Evolutionary conservation across 2,888 invertebrate genomes (phyloP).

Genomic region (Lobophora halterata): DNA sequence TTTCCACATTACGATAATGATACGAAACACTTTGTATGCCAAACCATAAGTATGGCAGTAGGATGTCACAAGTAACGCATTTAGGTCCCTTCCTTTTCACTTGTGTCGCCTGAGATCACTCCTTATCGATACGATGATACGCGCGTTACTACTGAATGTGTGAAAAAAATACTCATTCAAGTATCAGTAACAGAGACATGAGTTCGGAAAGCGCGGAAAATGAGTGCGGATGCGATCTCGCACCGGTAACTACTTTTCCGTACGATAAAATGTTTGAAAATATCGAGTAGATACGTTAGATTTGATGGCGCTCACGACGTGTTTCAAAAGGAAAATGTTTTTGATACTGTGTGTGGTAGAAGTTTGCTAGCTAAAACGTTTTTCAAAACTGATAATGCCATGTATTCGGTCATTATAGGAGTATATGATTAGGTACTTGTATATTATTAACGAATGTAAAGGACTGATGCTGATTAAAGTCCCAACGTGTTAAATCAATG

Average conservation of each 20-base stretch:
- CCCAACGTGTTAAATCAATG: too few relatives aligned
- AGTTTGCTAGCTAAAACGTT: too few relatives aligned
- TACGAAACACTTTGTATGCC: slow-evolving; percentile 40
- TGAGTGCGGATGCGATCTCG: slow-evolving; percentile 66
- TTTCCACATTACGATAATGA: slow-evolving; percentile 37
- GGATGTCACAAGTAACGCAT: slow-evolving; percentile 27
- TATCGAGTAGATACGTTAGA: slow-evolving; percentile 38
- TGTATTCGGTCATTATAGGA: too few relatives aligned
- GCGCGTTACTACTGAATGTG: slow-evolving; percentile 40
- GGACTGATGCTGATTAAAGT: too few relatives aligned
- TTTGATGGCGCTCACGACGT: slow-evolving; percentile 12
- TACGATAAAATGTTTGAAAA: slow-evolving; percentile 62
- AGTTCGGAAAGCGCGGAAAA: slow-evolving; percentile 52
- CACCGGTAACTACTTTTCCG: slow-evolving; percentile 79
- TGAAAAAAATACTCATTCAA: slow-evolving; percentile 34
- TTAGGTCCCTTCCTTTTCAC: slow-evolving; percentile 46
- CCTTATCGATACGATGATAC: slow-evolving; percentile 60
- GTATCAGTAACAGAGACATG: slow-evolving; percentile 40
- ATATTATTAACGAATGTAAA: too few relatives aligned
- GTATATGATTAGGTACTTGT: too few relatives aligned
- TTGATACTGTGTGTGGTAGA: too few relatives aligned
- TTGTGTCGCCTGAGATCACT: slow-evolving; percentile 53
- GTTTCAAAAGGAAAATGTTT: neutral
- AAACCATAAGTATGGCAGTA: slow-evolving; percentile 31
- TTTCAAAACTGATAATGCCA: too few relatives aligned